Conservation (phyloP, 2,888 invertebrate genomes). For the Rhodophaea formosa region DNA sequence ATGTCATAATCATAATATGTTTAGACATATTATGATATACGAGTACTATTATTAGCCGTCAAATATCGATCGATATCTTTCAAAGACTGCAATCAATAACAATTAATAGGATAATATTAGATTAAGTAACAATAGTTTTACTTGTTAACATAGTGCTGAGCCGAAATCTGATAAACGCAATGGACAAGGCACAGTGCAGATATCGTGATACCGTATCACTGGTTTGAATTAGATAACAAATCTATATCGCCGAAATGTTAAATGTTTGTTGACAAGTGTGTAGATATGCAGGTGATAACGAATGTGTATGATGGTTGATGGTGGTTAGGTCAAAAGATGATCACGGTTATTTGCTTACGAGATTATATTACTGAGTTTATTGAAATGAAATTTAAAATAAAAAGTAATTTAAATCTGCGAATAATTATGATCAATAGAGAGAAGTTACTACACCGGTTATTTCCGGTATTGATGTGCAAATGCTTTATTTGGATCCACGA, state of each 20-base stretch:
- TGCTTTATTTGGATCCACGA: too few relatives aligned
- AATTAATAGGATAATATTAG: constrained; percentile 3
- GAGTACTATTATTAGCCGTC: too few relatives aligned
- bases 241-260: constrained; percentile 58
- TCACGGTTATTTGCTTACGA: too few relatives aligned
- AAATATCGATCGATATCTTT: background rate
- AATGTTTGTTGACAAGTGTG: constrained; percentile 61
- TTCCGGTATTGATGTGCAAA: too few relatives aligned
- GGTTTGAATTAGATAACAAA: constrained; percentile 37
- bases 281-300: constrained; percentile 40
- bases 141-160: background rate
- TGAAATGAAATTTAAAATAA: too few relatives aligned
- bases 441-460: too few relatives aligned
- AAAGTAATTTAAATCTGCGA: too few relatives aligned
- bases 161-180: constrained; percentile 9
- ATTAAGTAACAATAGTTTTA: background rate
- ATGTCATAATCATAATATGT: too few relatives aligned
- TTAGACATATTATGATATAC: too few relatives aligned
- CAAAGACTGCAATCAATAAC: background rate
- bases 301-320: constrained; percentile 18
- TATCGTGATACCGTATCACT: constrained; percentile 29
- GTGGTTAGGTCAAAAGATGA: too few relatives aligned
- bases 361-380: too few relatives aligned
- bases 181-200: constrained; percentile 7
- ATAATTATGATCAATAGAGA: too few relatives aligned